Conservation (phyloP, 2,888 invertebrate species). For the Mythimna ferrago region DNA sequence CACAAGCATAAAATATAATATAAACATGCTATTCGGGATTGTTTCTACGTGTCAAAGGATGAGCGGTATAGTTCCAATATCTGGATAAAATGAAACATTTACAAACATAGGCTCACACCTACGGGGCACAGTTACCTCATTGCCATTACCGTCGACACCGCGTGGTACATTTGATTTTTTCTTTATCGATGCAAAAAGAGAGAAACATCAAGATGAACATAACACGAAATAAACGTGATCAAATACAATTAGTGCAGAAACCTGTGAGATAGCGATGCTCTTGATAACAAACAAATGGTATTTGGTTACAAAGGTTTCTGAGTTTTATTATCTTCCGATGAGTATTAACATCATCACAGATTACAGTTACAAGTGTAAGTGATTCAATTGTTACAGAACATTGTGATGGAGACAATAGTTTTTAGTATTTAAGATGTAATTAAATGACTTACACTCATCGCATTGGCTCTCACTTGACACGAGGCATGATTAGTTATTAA, state of each 20-base stretch:
- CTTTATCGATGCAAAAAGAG: slow-evolving; percentile 92
- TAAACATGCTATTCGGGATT: slow-evolving; percentile 74
- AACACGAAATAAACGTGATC: slow-evolving; percentile 78
- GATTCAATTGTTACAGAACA: slow-evolving; percentile 60
- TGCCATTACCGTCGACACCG: slow-evolving; percentile 97
- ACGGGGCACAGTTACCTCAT: slow-evolving; percentile 94
- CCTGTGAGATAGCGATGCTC: slow-evolving; percentile 72
- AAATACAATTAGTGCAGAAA: slow-evolving; percentile 73
- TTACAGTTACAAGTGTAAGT: slow-evolving; percentile 69
- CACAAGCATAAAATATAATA: slow-evolving; percentile 54
- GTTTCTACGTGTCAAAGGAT: slow-evolving; percentile 76
- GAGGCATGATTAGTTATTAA: slow-evolving; percentile 45
- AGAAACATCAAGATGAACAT: slow-evolving; percentile 90
- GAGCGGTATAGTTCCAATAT: slow-evolving; percentile 73
- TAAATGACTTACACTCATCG: slow-evolving; percentile 58
- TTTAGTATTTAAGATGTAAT: slow-evolving; percentile 25
- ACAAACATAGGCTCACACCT: slow-evolving; percentile 84
- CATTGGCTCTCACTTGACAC: slow-evolving; percentile 50
- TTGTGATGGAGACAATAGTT: neutral
- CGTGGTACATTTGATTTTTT: slow-evolving; percentile 98
- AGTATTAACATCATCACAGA: slow-evolving; percentile 74
- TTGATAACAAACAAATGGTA: slow-evolving; percentile 49
- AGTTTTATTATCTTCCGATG: slow-evolving; percentile 46
- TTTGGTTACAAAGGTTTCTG: slow-evolving; percentile 52
- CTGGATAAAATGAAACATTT: slow-evolving; percentile 73